These are phyloP conservation scores for Halocynthia roretzi DNA, from an alignment of 23 tunicate species.

Conservation along the genomic window DNA sequence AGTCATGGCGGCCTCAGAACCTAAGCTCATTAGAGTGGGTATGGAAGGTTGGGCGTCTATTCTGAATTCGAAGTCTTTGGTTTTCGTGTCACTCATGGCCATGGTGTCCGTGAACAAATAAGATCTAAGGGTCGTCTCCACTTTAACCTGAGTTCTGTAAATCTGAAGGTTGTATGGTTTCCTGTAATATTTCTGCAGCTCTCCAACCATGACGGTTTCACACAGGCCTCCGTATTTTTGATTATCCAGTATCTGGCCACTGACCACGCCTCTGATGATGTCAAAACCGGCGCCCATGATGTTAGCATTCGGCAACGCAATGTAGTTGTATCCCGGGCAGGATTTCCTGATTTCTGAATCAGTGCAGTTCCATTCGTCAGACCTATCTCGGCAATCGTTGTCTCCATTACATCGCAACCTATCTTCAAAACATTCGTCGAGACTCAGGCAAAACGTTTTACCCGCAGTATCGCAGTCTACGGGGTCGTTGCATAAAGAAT, in stretches of 20 bases:
- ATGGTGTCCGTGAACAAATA: slow-evolving; percentile 17
- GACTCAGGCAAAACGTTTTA: neutral
- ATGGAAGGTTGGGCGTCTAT: slow-evolving; percentile 17
- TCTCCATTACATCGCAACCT: slow-evolving; percentile 14
- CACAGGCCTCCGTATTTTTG: slow-evolving; percentile 5
- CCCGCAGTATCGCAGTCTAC: neutral
- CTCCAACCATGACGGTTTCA: slow-evolving; percentile 4
- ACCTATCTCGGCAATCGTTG: slow-evolving; percentile 20
- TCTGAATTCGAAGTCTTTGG: slow-evolving; percentile 11
- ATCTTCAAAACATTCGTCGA: slow-evolving; percentile 15
- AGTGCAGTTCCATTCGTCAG: slow-evolving; percentile 11
- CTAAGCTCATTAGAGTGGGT: neutral
- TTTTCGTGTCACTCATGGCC: slow-evolving; percentile 5
- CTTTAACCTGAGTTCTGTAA: slow-evolving; percentile 7
- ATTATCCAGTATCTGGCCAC: slow-evolving; percentile 22
- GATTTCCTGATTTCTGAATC: neutral
- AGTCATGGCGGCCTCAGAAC: slow-evolving; percentile 12
- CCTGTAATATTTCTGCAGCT: slow-evolving; percentile 5
- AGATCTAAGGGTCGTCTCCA: slow-evolving; percentile 6
- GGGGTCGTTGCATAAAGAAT: neutral
- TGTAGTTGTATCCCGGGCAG: neutral
- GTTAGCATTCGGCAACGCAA: slow-evolving; percentile 7
- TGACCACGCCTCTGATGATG: slow-evolving; percentile 5
- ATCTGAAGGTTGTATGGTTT: slow-evolving; percentile 25
- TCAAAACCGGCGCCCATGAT: slow-evolving; percentile 22